A percentile compares a stretch with the other conserved stretches of the same genome.
phyloP scores from a whole-genome alignment of 2,113 vertebrate species.

The Scophthalmus maximus region DNA sequence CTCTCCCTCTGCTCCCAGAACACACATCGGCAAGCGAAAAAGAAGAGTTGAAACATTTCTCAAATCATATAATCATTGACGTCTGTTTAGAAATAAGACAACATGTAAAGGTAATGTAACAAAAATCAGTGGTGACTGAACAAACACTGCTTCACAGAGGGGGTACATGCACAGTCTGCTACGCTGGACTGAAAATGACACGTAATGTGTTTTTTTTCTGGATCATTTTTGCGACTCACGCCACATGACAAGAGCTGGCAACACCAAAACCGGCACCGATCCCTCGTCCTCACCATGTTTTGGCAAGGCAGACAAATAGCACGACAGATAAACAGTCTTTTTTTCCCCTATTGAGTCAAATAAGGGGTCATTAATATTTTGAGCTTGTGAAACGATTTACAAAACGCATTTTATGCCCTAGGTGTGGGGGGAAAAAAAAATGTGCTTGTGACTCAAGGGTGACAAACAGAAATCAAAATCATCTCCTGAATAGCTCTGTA shows the following conservation, averaged over 20 bases:
- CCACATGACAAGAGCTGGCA: too few relatives aligned
- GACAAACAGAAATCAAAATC: constrained; percentile 3
- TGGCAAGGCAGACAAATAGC: too few relatives aligned
- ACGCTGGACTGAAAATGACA: constrained; percentile 28
- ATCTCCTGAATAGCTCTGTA: neutral
- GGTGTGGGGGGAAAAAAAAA: neutral
- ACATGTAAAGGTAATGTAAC: too few relatives aligned
- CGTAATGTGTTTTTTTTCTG: too few relatives aligned
- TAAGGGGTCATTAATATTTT: neutral
- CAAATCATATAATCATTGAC: too few relatives aligned
- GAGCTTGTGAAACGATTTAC: neutral
- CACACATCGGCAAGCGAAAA: neutral
- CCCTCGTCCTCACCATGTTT: too few relatives aligned
- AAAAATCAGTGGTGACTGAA: neutral
- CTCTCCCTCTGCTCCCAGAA: neutral
- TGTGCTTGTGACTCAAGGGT: neutral
- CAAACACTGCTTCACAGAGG: constrained; percentile 3
- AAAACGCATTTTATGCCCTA: neutral
- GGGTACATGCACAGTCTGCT: constrained; percentile 22
- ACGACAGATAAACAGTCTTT: too few relatives aligned
- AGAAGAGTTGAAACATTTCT: neutral
- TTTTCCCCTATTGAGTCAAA: neutral
- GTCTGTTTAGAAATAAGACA: neutral
- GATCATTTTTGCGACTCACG: too few relatives aligned
- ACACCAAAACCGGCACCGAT: too few relatives aligned